These are phyloP conservation scores for Zoanthus solanderi DNA, from an alignment of 92 coral and sea anemone genomes.

Conservation along the genomic window DNA sequence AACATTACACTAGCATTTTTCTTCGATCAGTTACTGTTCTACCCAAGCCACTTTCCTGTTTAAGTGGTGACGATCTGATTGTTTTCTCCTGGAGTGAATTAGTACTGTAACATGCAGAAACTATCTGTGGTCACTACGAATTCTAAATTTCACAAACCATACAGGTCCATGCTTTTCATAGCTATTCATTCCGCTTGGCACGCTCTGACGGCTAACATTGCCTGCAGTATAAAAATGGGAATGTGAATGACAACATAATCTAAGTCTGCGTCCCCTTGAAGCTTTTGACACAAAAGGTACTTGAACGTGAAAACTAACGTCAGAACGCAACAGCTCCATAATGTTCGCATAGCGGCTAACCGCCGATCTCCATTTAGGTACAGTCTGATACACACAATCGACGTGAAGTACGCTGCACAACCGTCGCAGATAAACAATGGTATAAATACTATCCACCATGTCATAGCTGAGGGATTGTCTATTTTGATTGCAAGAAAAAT, in stretches of 20 bases:
- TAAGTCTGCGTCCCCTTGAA: slow-evolving; percentile 67
- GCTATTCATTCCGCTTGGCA: slow-evolving; percentile 79
- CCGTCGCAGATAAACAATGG: slow-evolving; percentile 97
- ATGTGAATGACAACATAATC: slow-evolving; percentile 88
- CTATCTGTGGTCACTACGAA: too few relatives aligned
- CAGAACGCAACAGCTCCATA: slow-evolving; percentile 82
- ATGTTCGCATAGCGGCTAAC: slow-evolving; percentile 89
- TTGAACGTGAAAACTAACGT: slow-evolving; percentile 77
- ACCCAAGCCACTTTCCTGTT: too few relatives aligned
- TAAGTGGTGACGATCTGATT: too few relatives aligned
- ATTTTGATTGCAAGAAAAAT: slow-evolving; percentile 87
- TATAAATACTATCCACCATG: slow-evolving; percentile 97
- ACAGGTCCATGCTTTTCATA: background rate
- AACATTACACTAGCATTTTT: too few relatives aligned
- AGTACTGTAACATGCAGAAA: too few relatives aligned
- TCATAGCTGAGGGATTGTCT: slow-evolving; percentile 71
- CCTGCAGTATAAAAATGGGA: slow-evolving; percentile 88
- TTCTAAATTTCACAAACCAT: too few relatives aligned
- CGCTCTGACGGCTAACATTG: slow-evolving; percentile 87
- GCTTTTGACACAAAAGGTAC: slow-evolving; percentile 81
- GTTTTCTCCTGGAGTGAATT: too few relatives aligned
- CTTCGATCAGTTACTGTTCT: too few relatives aligned
- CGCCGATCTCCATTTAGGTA: slow-evolving; percentile 80
- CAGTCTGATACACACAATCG: slow-evolving; percentile 95
- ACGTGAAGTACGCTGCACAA: slow-evolving; percentile 90